Evolutionary conservation across 2,888 invertebrate species (phyloP).

Genomic region (Ochlodes sylvanus): DNA sequence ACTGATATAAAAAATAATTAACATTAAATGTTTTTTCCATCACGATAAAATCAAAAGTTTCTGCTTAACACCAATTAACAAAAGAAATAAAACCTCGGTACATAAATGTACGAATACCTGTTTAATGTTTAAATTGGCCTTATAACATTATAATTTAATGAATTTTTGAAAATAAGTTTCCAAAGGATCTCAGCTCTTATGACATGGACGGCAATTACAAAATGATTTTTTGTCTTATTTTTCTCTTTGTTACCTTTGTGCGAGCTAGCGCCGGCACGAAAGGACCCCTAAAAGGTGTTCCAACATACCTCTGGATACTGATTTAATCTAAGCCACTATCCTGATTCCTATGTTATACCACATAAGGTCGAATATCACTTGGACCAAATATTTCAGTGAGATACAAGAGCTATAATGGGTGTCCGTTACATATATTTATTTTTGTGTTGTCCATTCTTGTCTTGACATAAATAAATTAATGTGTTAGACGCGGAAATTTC

Average conservation of each 20-base stretch:
- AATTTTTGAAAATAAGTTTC: not conserved
- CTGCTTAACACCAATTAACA: too few relatives aligned
- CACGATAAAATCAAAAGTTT: too few relatives aligned
- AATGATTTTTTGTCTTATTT: slow-evolving; percentile 70
- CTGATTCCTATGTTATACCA: not conserved
- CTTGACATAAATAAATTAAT: slow-evolving; percentile 82
- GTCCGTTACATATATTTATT: slow-evolving; percentile 83
- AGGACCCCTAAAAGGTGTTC: slow-evolving; percentile 75
- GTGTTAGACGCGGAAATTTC: slow-evolving; percentile 70
- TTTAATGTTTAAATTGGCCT: too few relatives aligned
- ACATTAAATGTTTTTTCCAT: too few relatives aligned
- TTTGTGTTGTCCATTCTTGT: slow-evolving; percentile 80
- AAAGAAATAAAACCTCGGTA: too few relatives aligned
- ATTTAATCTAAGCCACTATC: not conserved
- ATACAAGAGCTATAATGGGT: slow-evolving; percentile 57
- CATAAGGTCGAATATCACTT: slow-evolving; percentile 7
- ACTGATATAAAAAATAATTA: not conserved
- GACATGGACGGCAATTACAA: slow-evolving; percentile 50
- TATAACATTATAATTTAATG: too few relatives aligned
- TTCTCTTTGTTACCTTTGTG: slow-evolving; percentile 80
- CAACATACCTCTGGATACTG: slow-evolving; percentile 64
- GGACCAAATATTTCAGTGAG: not conserved
- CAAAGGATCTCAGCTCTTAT: slow-evolving; percentile 38
- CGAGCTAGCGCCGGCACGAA: slow-evolving; percentile 81
- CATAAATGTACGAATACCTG: too few relatives aligned